Base-by-base conservation (phyloP, 1,140 invertebrate species). In the Nautilus pompilius region DNA sequence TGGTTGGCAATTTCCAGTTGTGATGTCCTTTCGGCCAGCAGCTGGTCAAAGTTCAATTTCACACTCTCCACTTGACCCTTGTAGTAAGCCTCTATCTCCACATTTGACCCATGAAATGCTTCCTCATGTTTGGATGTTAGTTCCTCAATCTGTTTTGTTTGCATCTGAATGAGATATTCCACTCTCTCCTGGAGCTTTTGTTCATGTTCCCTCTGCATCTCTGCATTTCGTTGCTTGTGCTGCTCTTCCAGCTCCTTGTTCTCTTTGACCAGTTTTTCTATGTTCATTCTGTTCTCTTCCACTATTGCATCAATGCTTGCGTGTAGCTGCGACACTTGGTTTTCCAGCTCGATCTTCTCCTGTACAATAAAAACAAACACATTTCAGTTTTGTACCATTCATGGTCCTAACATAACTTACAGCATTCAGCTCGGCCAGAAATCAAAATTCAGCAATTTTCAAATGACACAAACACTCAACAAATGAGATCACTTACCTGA, bases 341-440 rank as follows among this genome's bases (percentile, higher is more conserved):
- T 69, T 34, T 69, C 66, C 10, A 74, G 61, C 36, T 74, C 72
- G n/a, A n/a, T n/a, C n/a, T n/a, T n/a, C n/a, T n/a, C n/a, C n/a
- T n/a, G n/a, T n/a, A n/a, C n/a, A n/a, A n/a, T n/a, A n/a, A n/a
- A n/a, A n/a, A n/a, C n/a, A n/a, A n/a, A n/a, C n/a, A n/a, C n/a
- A n/a, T n/a, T n/a, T n/a, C n/a, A n/a, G n/a, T n/a, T n/a, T n/a
- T n/a, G n/a, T n/a, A n/a, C n/a, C n/a, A n/a, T n/a, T n/a, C n/a
- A n/a, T n/a, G n/a, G n/a, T n/a, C n/a, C n/a, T n/a, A n/a, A n/a
- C n/a, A n/a, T n/a, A n/a, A n/a, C n/a, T n/a, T n/a, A n/a, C n/a
- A n/a, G n/a, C n/a, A n/a, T n/a, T n/a, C n/a, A n/a, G n/a, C n/a
- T n/a, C n/a, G n/a, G n/a, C n/a, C n/a, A n/a, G n/a, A n/a, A n/a